These are phyloP conservation scores for Pachypeltis micranthus DNA, from an alignment of 1,140 invertebrate genomes.

Conservation along the genomic window DNA sequence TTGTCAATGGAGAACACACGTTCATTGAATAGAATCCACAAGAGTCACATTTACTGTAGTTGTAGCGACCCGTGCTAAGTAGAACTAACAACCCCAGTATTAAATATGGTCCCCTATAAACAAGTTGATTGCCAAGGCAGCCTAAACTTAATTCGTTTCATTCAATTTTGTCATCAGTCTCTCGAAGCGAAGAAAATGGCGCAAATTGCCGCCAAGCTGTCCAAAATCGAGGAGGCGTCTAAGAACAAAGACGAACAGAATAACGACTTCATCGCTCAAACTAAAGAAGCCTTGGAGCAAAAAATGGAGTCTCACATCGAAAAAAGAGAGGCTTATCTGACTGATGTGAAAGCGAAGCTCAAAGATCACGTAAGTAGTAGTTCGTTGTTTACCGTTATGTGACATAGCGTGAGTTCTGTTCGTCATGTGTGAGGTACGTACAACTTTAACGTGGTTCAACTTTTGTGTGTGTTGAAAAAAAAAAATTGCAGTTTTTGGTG, in stretches of 20 bases:
- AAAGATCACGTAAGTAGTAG: slow-evolving; percentile 49
- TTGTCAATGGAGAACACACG: too few species aligned
- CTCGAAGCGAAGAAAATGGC: slow-evolving; percentile 75
- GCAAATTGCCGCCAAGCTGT: slow-evolving; percentile 62
- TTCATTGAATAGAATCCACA: too few species aligned
- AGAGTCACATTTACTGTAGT: too few species aligned
- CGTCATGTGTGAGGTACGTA: not conserved
- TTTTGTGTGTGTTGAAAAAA: not conserved
- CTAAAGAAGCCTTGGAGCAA: slow-evolving; percentile 72
- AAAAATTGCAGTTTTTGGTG: too few species aligned
- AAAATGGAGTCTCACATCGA: slow-evolving; percentile 80
- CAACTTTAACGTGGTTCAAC: not conserved
- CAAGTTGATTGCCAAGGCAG: too few species aligned
- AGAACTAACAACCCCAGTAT: too few species aligned
- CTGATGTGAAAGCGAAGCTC: slow-evolving; percentile 70
- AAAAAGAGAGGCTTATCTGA: slow-evolving; percentile 79
- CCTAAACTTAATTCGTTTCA: too few species aligned
- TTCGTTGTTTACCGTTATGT: too few species aligned
- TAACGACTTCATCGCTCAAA: slow-evolving; percentile 65
- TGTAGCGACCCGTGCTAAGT: too few species aligned
- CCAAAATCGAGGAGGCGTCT: slow-evolving; percentile 78
- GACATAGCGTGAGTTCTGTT: not conserved
- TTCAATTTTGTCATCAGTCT: too few species aligned
- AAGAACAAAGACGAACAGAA: slow-evolving; percentile 79
- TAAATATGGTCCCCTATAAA: too few species aligned